Conservation (phyloP, 2,797 vertebrate genomes). For the Myotis vivesi region DNA sequence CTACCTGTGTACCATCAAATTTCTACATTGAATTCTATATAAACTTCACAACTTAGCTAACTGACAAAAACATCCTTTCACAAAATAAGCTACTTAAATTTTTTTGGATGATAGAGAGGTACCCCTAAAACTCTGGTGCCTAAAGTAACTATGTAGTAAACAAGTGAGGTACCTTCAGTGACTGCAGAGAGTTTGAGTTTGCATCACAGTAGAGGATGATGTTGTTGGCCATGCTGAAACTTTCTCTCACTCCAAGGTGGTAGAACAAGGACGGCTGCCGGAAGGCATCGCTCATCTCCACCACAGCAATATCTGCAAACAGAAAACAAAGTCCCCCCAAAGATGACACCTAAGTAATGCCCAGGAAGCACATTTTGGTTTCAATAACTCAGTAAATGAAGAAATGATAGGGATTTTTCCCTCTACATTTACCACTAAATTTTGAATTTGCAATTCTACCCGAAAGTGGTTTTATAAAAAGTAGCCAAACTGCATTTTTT, state of each 20-base stretch:
- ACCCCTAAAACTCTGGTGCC: neutral
- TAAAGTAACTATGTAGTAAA: neutral
- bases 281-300: slow-evolving; percentile 98
- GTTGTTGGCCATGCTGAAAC: slow-evolving; percentile 99
- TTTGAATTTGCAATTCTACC: slow-evolving; percentile 55
- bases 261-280: slow-evolving; percentile 98
- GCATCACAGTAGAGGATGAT: slow-evolving; percentile 98
- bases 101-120: neutral
- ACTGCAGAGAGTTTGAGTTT: slow-evolving; percentile 94
- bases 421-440: slow-evolving; percentile 56
- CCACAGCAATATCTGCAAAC: slow-evolving; percentile 94
- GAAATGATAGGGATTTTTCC: slow-evolving; percentile 72
- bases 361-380: neutral
- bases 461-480: slow-evolving; percentile 63
- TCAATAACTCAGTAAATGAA: slow-evolving; percentile 43
- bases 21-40: neutral
- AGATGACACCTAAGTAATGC: neutral
- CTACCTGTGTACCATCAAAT: neutral
- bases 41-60: neutral
- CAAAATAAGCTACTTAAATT: neutral
- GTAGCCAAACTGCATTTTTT: slow-evolving; percentile 15
- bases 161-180: slow-evolving; percentile 90
- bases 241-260: slow-evolving; percentile 97
- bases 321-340: slow-evolving; percentile 59
- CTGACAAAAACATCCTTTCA: neutral